Percentiles rank a stretch among this genome's conserved stretches.
Evolutionary conservation across 2,888 invertebrate species (phyloP).

Genomic region (Poecilus cupreus): DNA sequence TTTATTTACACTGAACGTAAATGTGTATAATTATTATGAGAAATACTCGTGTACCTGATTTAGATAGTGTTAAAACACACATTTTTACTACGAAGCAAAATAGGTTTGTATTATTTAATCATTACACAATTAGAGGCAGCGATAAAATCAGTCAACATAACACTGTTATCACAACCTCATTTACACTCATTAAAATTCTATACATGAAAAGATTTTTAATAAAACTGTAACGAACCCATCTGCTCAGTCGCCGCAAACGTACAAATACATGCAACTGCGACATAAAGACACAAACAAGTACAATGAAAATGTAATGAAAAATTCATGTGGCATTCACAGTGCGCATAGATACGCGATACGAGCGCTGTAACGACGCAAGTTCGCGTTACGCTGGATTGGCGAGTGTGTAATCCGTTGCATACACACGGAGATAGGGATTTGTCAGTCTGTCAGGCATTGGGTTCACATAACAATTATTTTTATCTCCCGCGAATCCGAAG

Average conservation of each 20-base stretch:
- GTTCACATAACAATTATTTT: conserved; percentile 58
- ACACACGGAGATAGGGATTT: conserved; percentile 44
- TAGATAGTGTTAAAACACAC: too few species aligned
- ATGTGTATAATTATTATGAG: too few species aligned
- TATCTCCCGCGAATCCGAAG: conserved; percentile 36
- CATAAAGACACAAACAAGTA: conserved; percentile 45
- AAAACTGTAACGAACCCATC: conserved; percentile 33
- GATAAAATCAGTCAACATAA: conserved; percentile 19
- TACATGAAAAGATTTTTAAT: conserved; percentile 30
- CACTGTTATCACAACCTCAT: conserved; percentile 9
- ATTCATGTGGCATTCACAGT: conserved; percentile 44
- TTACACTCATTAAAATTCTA: conserved; percentile 18
- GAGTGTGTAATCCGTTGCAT: conserved; percentile 43
- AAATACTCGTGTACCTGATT: too few species aligned
- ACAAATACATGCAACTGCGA: conserved; percentile 4
- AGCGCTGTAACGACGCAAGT: conserved; percentile 13
- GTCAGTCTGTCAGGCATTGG: conserved; percentile 48
- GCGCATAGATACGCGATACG: conserved; percentile 27
- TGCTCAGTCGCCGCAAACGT: conserved; percentile 19
- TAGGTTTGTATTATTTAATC: neutral
- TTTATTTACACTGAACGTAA: too few species aligned
- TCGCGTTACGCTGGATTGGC: conserved; percentile 11
- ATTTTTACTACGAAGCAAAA: too few species aligned
- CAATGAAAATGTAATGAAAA: conserved; percentile 52
- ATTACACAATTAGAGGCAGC: neutral